Evolutionary conservation across 2,797 vertebrate genomes (phyloP), one percentile per base, ranked within the genome.

Genomic region (Sebastes oblongus): DNA sequence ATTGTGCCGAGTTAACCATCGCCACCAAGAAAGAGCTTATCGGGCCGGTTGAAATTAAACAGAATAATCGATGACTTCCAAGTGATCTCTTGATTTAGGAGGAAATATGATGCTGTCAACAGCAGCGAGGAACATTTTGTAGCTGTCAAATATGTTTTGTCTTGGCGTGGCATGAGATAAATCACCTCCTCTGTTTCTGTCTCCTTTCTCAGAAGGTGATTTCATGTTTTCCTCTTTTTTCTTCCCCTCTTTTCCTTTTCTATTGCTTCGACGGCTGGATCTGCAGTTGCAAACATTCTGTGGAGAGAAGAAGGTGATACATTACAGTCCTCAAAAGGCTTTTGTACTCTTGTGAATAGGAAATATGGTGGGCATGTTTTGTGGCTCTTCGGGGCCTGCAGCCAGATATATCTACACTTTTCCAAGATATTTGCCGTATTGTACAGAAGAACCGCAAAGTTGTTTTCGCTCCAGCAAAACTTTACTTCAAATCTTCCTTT

Each of bases 271-370:
- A 13, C 5, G 82, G 46, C 72, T 69, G 66, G 74, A 75, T 68
- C 74, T 85, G 81, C 92, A 95, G 94, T 95, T 54, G 94, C 94
- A 61, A 95, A 95, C 88, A 95, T 95, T 77, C 90, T 95, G 61
- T 95, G 94, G 94, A 84, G 94, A 84, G 94, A 95, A 88, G 94
- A 95, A 94, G 94, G 94, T 95, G 92, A 94, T 62, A 6, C 75
- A 70, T 84, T 70, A 54, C 18, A 66, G 9, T 64, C 42, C 36
- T 79, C 24, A 18, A 66, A 74, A 20, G 16, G 16, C 62, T 24
- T 75, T 84, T 78, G 20, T 75, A 22, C 83, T 67, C n/a, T 55
- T 75, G 20, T 85, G 68, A 78, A 80, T 83, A 59, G 55, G 59
- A 30, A 72, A 77, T 34, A 42, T 20, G 46, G 16, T 1, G 2